Evolutionary conservation across 2,888 invertebrate genomes (phyloP), one percentile per base, ranked within the genome.

Genomic region (Tromatobia lineatoria): DNA sequence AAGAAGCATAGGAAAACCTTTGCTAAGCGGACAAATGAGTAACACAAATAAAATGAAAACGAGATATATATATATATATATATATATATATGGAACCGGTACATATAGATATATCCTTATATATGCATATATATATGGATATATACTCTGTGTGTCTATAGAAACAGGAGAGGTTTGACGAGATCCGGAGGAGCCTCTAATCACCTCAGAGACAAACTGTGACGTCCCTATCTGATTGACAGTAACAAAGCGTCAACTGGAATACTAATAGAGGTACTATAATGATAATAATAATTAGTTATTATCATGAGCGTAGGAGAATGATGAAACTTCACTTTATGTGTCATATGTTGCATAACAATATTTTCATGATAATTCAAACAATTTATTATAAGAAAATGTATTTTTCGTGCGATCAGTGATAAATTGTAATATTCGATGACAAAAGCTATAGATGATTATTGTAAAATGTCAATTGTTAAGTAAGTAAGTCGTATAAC

Each of bases 1-100:
- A 84, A 61, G 74, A 69, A 42, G 61, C 47, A 50, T 42, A 20
- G 38, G 42, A 34, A 11, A 57, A 45, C 29, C 29, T 64, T 82
- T 42, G 29, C 25, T 38, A 61, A 77, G 54, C 50, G 42, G 64
- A 47, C 50, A 81, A 83, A 80, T 77, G 80, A 80, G 74, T 47
- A 38, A 20, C 47, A 29, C 57, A 0, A 42, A 67, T 57, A 74
- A 57, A 34, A 47, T 61, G 42, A 71, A 50, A 76, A 52, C 59
- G 67, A 66, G 76, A 38, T 29, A 20, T 23, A 34, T 47, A 54
- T 20, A 74, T 23, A 25, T 29, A n/a, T n/a, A n/a, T n/a, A n/a
- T n/a, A n/a, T 52, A 47, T n/a, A 45, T 15, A 71, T 54, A 47
- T 11, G 66, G 20, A 61, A 15, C 34, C 29, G 18, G 45, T 59